phyloP scores from a whole-genome alignment of 1,140 invertebrate genomes.

The Venturia canescens region DNA sequence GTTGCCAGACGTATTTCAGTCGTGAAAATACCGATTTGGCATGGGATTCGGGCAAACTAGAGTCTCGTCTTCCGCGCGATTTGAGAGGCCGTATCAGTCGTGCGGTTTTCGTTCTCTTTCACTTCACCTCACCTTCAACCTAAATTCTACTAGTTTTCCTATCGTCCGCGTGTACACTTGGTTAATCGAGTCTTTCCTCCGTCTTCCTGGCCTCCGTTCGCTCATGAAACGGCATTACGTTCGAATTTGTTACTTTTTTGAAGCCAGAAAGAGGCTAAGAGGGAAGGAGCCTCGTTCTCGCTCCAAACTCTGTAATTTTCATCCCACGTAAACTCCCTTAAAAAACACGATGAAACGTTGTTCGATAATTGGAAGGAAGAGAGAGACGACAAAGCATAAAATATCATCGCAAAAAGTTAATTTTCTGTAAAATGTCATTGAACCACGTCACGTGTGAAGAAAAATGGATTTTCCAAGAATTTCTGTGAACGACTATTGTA shows the following conservation, averaged over 20 bases:
- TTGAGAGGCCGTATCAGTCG: slow-evolving; percentile 39
- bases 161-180: neutral
- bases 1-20: slow-evolving; percentile 40
- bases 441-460: neutral
- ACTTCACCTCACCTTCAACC: slow-evolving; percentile 19
- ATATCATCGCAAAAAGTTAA: neutral
- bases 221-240: neutral
- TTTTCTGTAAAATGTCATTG: slow-evolving; percentile 11
- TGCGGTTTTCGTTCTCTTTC: slow-evolving; percentile 40
- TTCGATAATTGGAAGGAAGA: neutral
- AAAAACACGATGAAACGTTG: neutral
- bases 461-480: neutral
- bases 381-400: neutral
- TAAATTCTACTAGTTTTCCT: neutral
- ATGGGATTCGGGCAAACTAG: slow-evolving; percentile 34
- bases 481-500: neutral
- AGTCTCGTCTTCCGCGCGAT: slow-evolving; percentile 45
- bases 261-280: too few species aligned
- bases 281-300: neutral
- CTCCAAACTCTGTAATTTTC: slow-evolving; percentile 1
- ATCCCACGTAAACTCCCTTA: neutral
- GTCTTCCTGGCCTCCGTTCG: neutral
- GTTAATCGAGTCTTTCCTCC: neutral
- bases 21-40: slow-evolving; percentile 47
- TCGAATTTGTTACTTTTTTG: slow-evolving; percentile 11